Percentiles rank a stretch among this genome's conserved stretches.
These are phyloP conservation scores for Camponotus fellah DNA, from an alignment of 2,888 invertebrate species.

Conservation along the genomic window DNA sequence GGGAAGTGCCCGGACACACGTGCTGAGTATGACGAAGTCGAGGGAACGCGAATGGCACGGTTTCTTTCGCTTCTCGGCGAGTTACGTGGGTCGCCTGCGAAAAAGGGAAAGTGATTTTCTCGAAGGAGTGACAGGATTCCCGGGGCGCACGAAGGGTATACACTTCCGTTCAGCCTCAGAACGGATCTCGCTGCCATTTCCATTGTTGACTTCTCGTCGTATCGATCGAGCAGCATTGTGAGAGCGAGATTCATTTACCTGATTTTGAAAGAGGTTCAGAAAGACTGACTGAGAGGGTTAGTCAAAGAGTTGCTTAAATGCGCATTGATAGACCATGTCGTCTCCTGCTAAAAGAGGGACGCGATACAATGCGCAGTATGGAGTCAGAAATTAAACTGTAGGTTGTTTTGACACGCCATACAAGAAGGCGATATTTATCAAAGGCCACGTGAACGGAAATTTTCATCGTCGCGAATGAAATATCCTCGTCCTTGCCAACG, in stretches of 20 bases:
- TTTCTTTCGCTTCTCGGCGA: conserved; percentile 23
- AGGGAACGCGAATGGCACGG: conserved; percentile 40
- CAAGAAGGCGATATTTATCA: conserved; percentile 37
- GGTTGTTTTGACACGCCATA: conserved; percentile 14
- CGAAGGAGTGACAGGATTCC: conserved; percentile 41
- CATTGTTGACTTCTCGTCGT: conserved; percentile 57
- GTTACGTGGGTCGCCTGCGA: conserved; percentile 67
- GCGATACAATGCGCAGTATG: conserved; percentile 23
- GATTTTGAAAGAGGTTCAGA: conserved; percentile 9
- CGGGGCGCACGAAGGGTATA: conserved; percentile 41
- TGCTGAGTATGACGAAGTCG: conserved; percentile 47
- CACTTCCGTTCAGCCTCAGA: conserved; percentile 57
- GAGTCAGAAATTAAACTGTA: conserved; percentile 14
- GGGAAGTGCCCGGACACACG: conserved; percentile 56
- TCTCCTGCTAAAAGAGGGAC: conserved; percentile 44
- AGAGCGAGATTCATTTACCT: conserved; percentile 62
- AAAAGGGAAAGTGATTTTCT: conserved; percentile 75
- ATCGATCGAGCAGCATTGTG: conserved; percentile 68
- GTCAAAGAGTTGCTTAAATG: conserved; percentile 56
- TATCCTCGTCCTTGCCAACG: conserved; percentile 17
- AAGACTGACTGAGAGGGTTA: not conserved
- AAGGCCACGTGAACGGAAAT: not conserved
- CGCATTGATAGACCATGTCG: conserved; percentile 70
- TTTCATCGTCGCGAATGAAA: not conserved
- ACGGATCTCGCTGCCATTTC: conserved; percentile 43